phyloP scores from a whole-genome alignment of 2,888 invertebrate genomes.

The Baccha elongata region DNA sequence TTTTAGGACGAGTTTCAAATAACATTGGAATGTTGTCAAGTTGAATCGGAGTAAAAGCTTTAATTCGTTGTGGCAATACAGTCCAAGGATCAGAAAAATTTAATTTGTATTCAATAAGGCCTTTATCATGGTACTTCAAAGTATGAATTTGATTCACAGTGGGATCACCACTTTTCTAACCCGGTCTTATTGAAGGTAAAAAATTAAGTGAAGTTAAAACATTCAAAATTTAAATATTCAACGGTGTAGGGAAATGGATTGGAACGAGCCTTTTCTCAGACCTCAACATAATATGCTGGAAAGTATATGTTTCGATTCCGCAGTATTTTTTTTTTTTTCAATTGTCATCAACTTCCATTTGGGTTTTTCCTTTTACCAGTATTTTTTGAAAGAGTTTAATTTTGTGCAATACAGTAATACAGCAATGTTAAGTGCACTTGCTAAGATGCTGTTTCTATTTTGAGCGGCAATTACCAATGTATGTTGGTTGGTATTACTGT shows the following conservation, averaged over 20 bases:
- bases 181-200: conserved; percentile 18
- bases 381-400: background rate
- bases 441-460: background rate
- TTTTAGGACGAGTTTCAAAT: background rate
- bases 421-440: background rate
- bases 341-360: background rate
- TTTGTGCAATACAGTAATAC: conserved; percentile 1
- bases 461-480: background rate
- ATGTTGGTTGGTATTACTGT: background rate
- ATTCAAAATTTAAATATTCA: conserved; percentile 6
- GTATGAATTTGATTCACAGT: conserved; percentile 31
- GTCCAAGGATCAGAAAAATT: conserved; percentile 11
- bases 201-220: conserved; percentile 3
- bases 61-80: conserved; percentile 10
- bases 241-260: conserved; percentile 24
- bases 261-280: conserved; percentile 18
- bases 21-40: background rate
- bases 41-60: conserved; percentile 8
- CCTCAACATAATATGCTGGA: conserved; percentile 18
- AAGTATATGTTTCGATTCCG: conserved; percentile 22
- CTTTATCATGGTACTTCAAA: conserved; percentile 22
- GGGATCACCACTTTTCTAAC: conserved; percentile 29
- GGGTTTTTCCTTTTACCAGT: background rate
- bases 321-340: conserved; percentile 27
- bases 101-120: conserved; percentile 12